Evolutionary conservation across 2,888 invertebrate species (phyloP), one percentile per base, ranked within the genome.

Genomic region (Macrosoma leucophasiata): DNA sequence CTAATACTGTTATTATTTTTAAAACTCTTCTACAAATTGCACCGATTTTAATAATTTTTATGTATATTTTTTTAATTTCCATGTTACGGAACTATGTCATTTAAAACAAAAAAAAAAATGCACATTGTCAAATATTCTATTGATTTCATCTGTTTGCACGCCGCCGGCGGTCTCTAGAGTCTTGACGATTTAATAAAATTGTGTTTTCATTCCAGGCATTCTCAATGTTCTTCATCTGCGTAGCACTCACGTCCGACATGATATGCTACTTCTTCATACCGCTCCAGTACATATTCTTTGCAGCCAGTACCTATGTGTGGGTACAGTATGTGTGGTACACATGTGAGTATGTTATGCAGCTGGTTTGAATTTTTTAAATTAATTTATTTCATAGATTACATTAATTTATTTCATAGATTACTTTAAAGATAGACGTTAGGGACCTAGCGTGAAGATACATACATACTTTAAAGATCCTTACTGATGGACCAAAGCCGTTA

Each of bases 201-300:
- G n/a, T 34, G 22, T 39, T 11, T 56, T 55, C 50, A 87, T 86
- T n/a, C 22, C 88, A 96, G 96, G 96, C 96, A 73, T 98, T 98
- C 86, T 96, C 97, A 62, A 92, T 97, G 66, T 95, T 98, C 86
- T 98, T 98, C 87, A 94, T 98, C 70, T 97, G 96, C 85, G 94
- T 98, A 75, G 97, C 97, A 53, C 90, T 98, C 58, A 97, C 97
- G 50, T 97, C 98, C 58, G 98, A 98, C 84, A 93, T 98, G 90
- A 92, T 98, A 82, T 98, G 97, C 88, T 97, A 95, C 86, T 95
- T 98, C 86, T 97, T 98, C 86, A 96, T 99, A 87, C 98, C 98
- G 52, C 92, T 97, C 58, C 95, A 97, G 78, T 97, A 97, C 93
- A 88, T 97, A 71, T 96, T 98, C 84, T 97, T 98, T 77, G 94